phyloP scores from a whole-genome alignment of 1,140 invertebrate genomes.

The Lepidurus packardi region DNA sequence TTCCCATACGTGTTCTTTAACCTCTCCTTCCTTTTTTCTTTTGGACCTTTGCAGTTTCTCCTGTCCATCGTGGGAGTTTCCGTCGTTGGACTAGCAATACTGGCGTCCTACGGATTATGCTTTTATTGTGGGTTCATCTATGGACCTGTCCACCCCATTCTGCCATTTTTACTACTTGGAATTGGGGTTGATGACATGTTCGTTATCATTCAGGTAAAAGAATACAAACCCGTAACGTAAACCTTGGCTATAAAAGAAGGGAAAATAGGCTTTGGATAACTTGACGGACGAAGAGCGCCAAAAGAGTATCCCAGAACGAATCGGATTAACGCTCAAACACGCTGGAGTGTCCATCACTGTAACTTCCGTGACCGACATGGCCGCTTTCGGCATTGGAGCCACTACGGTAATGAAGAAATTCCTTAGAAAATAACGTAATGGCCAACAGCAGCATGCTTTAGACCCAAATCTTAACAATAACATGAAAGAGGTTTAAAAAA shows the following conservation, averaged over 20 bases:
- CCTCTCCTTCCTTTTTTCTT: not conserved
- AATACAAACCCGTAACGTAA: not conserved
- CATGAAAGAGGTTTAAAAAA: no score
- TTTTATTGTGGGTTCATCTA: conserved; percentile 51
- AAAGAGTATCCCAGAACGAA: conserved; percentile 42
- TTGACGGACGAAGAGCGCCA: conserved; percentile 42
- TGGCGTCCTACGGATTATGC: conserved; percentile 52
- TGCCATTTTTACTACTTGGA: conserved; percentile 55
- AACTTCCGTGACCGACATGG: conserved; percentile 61
- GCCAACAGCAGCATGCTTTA: no score
- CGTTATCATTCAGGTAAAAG: conserved; percentile 48
- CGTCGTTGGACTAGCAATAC: conserved; percentile 50
- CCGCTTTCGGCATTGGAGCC: conserved; percentile 59
- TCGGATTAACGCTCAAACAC: conserved; percentile 49
- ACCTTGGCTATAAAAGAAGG: conserved; percentile 11
- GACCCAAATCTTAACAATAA: no score
- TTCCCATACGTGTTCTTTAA: not conserved
- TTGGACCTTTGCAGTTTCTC: conserved; percentile 40
- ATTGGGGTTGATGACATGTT: conserved; percentile 53
- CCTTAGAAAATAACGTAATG: not conserved
- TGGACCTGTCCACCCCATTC: conserved; percentile 53
- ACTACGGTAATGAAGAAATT: conserved; percentile 44
- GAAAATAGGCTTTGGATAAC: conserved; percentile 42
- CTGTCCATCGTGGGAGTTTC: conserved; percentile 51
- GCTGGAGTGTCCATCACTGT: conserved; percentile 62